Conservation (phyloP, 2,888 invertebrate species). For the Syritta pipiens region DNA sequence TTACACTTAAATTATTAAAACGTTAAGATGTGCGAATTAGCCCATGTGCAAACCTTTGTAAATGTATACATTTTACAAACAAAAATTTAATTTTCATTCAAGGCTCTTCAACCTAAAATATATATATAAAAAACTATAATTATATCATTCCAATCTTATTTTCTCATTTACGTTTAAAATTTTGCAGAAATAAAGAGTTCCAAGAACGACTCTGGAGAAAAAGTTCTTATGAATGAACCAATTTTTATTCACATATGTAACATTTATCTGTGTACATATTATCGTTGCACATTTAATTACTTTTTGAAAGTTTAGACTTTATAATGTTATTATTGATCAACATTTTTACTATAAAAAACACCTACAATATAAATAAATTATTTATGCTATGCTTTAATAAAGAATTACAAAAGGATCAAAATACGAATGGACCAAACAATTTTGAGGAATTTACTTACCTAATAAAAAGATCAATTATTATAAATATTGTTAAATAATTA, state of each 20-base stretch:
- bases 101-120: slow-evolving; percentile 2
- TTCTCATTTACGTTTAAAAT: slow-evolving; percentile 12
- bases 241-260: slow-evolving; percentile 20
- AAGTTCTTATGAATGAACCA: slow-evolving; percentile 17
- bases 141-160: slow-evolving; percentile 13
- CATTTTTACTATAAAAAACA: neutral
- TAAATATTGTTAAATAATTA: slow-evolving; percentile 27
- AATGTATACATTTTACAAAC: neutral
- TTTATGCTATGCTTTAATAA: slow-evolving; percentile 13
- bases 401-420: slow-evolving; percentile 30
- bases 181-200: neutral
- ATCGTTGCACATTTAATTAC: neutral
- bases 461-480: slow-evolving; percentile 17
- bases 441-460: slow-evolving; percentile 43
- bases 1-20: too few relatives aligned
- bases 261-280: slow-evolving; percentile 12
- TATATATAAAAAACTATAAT: slow-evolving; percentile 5
- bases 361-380: neutral
- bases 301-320: too few relatives aligned
- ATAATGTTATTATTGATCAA: neutral
- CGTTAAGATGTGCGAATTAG: neutral
- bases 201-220: neutral
- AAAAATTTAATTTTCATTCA: slow-evolving; percentile 10
- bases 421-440: slow-evolving; percentile 46
- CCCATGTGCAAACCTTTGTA: neutral